These are phyloP conservation scores for Patella ulyssiponensis DNA, from an alignment of 2,888 invertebrate species.

Conservation along the genomic window DNA sequence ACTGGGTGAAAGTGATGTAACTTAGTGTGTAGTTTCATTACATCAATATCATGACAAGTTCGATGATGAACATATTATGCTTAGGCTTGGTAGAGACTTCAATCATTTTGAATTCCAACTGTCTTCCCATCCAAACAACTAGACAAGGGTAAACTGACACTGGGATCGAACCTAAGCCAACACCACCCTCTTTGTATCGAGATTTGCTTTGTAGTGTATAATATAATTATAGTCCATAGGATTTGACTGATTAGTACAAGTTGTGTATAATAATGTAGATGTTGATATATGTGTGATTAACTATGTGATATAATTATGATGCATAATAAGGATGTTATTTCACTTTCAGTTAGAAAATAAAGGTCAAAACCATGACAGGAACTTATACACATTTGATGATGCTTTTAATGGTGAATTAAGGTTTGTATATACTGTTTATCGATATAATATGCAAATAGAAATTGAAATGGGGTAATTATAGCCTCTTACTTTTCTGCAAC, in stretches of 20 bases:
- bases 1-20: no score
- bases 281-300: not conserved
- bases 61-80: no score
- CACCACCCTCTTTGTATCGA: no score
- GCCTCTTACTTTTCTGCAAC: no score
- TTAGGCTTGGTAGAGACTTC: not conserved
- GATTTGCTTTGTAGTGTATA: not conserved
- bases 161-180: no score
- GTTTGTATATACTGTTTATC: constrained; percentile 27
- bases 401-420: constrained; percentile 52
- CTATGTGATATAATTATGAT: not conserved
- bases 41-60: no score
- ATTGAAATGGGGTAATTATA: no score
- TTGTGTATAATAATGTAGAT: not conserved
- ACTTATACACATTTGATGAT: constrained; percentile 55
- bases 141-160: no score
- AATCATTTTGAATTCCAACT: not conserved
- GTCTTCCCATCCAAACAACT: not conserved
- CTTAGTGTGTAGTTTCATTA: no score
- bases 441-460: no score
- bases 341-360: constrained; percentile 55
- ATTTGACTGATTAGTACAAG: no score
- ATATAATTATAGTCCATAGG: not conserved
- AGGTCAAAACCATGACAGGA: constrained; percentile 60
- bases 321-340: not conserved